phyloP scores from a whole-genome alignment of 2,888 invertebrate genomes.

The Matsumyia berberina region DNA sequence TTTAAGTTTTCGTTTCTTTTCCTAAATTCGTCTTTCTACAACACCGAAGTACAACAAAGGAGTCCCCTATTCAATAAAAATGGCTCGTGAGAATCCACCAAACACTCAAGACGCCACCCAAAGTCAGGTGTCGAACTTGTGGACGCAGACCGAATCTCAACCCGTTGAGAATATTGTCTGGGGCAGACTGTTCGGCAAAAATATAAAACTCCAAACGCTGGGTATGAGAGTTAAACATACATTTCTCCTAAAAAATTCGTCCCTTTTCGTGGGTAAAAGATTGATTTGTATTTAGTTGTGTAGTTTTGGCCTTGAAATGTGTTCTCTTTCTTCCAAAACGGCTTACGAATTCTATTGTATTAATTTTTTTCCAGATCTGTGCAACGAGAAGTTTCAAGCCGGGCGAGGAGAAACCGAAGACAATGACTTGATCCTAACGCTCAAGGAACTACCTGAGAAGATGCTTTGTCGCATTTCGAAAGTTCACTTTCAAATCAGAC shows the following conservation, averaged over 20 bases:
- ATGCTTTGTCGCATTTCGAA: constrained; percentile 85
- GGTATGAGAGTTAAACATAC: constrained; percentile 82
- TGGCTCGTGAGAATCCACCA: constrained; percentile 79
- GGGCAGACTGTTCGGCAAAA: constrained; percentile 83
- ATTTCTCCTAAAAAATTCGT: constrained; percentile 80
- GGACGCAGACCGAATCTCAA: constrained; percentile 83
- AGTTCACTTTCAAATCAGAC: constrained; percentile 85
- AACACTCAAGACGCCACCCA: constrained; percentile 81
- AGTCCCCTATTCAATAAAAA: constrained; percentile 45
- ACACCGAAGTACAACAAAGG: neutral
- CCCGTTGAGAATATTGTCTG: constrained; percentile 83
- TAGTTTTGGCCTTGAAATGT: neutral
- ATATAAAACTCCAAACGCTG: constrained; percentile 82
- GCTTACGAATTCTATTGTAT: neutral
- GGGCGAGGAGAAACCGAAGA: constrained; percentile 83
- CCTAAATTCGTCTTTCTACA: too few relatives aligned
- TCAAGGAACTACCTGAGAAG: constrained; percentile 81
- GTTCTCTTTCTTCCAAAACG: neutral
- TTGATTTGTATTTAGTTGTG: constrained; percentile 13
- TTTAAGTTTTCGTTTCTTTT: neutral
- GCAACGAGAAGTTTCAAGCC: constrained; percentile 83
- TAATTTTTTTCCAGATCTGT: constrained; percentile 82
- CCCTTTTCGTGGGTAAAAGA: constrained; percentile 82
- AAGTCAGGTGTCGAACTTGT: constrained; percentile 81
- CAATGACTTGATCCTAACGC: constrained; percentile 84